These are phyloP conservation scores for Rhyacichthys aspro DNA, from an alignment of 2,797 vertebrate genomes.

Conservation along the genomic window DNA sequence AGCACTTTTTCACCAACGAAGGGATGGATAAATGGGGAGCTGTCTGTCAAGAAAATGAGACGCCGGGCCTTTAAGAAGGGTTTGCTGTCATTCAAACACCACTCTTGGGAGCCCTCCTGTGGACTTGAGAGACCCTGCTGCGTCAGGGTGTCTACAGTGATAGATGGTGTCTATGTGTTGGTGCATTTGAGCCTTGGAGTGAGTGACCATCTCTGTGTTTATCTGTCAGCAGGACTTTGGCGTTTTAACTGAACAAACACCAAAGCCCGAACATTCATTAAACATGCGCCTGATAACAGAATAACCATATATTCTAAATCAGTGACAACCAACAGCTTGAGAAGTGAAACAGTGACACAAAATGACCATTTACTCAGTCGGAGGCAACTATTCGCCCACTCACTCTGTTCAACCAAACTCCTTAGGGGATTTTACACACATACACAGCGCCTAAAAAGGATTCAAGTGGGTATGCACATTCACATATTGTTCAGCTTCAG, in stretches of 20 bases:
- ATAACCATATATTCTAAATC: conserved; percentile 47
- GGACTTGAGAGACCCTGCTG: conserved; percentile 66
- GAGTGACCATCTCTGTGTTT: conserved; percentile 49
- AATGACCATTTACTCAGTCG: conserved; percentile 71
- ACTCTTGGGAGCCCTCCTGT: conserved; percentile 54
- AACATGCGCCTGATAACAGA: conserved; percentile 34
- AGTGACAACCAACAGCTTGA: conserved; percentile 44
- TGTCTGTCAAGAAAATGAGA: conserved; percentile 74
- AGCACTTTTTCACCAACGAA: conserved; percentile 74
- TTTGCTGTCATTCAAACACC: conserved; percentile 72
- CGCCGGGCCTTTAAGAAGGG: conserved; percentile 67
- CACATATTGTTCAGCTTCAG: conserved; percentile 32
- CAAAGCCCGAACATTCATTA: conserved; percentile 43
- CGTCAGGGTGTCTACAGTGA: conserved; percentile 60
- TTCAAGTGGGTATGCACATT: conserved; percentile 30
- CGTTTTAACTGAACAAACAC: conserved; percentile 49
- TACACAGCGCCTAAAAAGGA: conserved; percentile 9
- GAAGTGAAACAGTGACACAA: conserved; percentile 35
- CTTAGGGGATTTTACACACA: conserved; percentile 42
- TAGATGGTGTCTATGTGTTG: conserved; percentile 53
- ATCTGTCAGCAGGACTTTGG: conserved; percentile 54
- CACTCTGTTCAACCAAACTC: conserved; percentile 42
- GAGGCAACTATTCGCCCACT: conserved; percentile 50
- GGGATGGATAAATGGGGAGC: conserved; percentile 67
- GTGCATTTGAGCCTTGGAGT: conserved; percentile 22